A percentile compares a stretch with the other conserved stretches of the same genome.
These are phyloP conservation scores for Rotaria macrura DNA, from an alignment of 2,888 invertebrate species.

Conservation along the genomic window DNA sequence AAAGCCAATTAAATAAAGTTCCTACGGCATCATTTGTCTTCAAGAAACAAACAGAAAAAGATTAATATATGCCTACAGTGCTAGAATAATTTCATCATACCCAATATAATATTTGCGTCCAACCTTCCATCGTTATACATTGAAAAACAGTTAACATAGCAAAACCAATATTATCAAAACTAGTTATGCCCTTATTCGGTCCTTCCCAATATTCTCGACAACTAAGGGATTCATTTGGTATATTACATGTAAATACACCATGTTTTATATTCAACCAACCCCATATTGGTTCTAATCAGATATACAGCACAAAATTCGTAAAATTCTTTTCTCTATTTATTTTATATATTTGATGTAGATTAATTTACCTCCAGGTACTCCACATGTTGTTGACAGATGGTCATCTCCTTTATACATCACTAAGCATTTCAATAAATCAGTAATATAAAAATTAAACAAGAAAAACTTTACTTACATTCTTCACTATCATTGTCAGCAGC, in stretches of 20 bases:
- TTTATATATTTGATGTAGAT: background rate
- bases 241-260: constrained; percentile 2
- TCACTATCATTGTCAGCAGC: constrained; percentile 69
- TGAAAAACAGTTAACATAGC: constrained; percentile 99
- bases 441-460: background rate
- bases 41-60: too few relatives aligned
- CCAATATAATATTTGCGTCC: constrained; percentile 98
- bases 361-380: background rate
- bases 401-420: background rate
- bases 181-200: constrained; percentile 89
- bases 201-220: constrained; percentile 63
- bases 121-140: constrained; percentile 99
- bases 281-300: background rate
- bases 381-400: background rate
- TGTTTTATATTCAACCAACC: background rate
- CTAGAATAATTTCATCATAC: constrained; percentile 56
- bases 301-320: too few relatives aligned
- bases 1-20: constrained; percentile 97
- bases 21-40: constrained; percentile 99
- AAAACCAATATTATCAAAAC: constrained; percentile 96
- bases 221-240: background rate
- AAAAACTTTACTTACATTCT: constrained; percentile 63
- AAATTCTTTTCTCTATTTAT: background rate
- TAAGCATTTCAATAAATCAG: background rate
- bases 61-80: constrained; percentile 33